Evolutionary conservation across 2,113 vertebrate species (phyloP).

Genomic region (Coracopsis vasa): DNA sequence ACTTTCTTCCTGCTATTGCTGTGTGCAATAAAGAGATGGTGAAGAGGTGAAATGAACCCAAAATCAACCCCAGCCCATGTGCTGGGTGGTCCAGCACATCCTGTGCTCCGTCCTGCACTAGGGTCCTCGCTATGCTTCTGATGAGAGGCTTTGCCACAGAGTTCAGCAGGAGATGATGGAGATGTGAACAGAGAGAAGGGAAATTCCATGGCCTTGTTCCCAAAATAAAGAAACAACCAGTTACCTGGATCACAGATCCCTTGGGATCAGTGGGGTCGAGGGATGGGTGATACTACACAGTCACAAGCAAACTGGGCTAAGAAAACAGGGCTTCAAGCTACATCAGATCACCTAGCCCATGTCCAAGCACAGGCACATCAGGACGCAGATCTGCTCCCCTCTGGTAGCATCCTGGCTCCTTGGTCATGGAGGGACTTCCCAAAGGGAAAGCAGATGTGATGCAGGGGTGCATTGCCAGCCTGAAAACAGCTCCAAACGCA

Average conservation of each 20-base stretch:
- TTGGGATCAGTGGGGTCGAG: background rate
- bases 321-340: background rate
- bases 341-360: background rate
- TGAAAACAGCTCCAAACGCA: constrained; percentile 21
- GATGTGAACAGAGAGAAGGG: background rate
- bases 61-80: background rate
- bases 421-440: background rate
- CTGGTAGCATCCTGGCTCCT: background rate
- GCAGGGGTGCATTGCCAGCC: background rate
- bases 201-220: background rate
- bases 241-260: background rate
- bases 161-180: background rate
- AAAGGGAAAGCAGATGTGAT: background rate
- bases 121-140: background rate
- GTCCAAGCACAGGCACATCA: background rate
- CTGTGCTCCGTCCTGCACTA: background rate
- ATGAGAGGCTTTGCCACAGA: background rate
- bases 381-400: background rate
- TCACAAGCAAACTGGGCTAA: background rate
- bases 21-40: background rate
- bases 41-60: background rate
- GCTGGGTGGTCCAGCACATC: background rate
- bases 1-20: background rate
- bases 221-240: background rate
- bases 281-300: background rate